Evolutionary conservation across 2,113 vertebrate genomes (phyloP), one percentile per base, ranked within the genome.

Genomic region (Ceyx margarethae): DNA sequence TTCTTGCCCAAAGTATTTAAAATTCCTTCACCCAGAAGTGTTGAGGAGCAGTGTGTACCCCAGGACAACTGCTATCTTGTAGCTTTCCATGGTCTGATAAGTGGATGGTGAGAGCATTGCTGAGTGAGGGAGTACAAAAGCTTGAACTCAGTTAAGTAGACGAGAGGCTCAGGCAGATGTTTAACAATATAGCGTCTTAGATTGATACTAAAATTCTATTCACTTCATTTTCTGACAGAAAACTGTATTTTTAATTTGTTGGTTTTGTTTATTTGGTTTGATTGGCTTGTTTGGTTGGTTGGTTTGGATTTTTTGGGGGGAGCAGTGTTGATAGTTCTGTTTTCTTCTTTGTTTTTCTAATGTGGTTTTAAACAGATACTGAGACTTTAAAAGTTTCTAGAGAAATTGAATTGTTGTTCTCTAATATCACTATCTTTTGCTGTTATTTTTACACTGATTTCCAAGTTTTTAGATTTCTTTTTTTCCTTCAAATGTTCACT

Each of bases 191-290:
- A 31, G 1, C 4, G 5, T 31, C 14, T 77, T 67, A n/a, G 13
- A 51, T 8, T 42, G 18, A 66, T 72, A 2, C 4, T 85, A 57
- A 22, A 43, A 60, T 46, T 79, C 8, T 60, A 5, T 42, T 29
- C 3, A 16, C 29, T 78, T 74, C 1, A 33, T 57, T 62, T 74
- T 71, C 15, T 58, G 13, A 50, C 10, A 81, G 26, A 78, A 83
- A 54, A 7, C 6, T 42, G 3, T 3, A 1, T 21, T 31, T 80
- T 29, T 40, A 0, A 3, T 35, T 13, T 28, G 7, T 29, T 42
- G 15, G 4, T 35, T 15, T 35, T 19, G 45, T 20, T 3, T 28
- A 6, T 33, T 17, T 46, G 46, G 9, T 29, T 46, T 35, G 22
- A 10, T 31, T 37, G 8, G 10, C 25, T 28, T 10, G 19, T 40